Conservation (phyloP, 2,797 vertebrate species). For the Buceros bicornis region DNA sequence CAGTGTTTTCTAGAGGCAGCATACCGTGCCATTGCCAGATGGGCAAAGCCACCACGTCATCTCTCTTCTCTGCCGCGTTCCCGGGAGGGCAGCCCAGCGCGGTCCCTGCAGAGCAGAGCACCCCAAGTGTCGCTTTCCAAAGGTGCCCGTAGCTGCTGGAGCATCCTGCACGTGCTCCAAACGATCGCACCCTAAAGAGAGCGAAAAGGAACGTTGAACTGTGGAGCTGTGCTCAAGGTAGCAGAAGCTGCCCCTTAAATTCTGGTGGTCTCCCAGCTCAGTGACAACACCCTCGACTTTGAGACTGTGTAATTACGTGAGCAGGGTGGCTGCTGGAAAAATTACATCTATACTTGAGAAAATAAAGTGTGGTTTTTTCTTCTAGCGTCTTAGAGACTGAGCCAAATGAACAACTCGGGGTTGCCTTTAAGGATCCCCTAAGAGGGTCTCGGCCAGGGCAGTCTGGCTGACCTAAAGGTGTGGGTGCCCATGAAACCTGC, state of each 20-base stretch:
- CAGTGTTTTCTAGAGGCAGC: not conserved
- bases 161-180: not conserved
- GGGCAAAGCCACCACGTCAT: not conserved
- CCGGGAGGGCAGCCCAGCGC: not conserved
- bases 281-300: not conserved
- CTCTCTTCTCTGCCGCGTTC: accelerated
- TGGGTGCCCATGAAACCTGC: not conserved
- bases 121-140: not conserved
- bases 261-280: not conserved
- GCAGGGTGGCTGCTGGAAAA: not conserved
- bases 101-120: not conserved
- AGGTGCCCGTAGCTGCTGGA: not conserved
- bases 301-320: not conserved
- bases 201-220: not conserved
- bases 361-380: not conserved
- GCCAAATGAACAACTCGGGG: not conserved
- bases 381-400: not conserved
- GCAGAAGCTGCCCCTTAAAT: not conserved
- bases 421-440: not conserved
- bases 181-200: not conserved
- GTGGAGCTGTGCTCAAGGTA: not conserved
- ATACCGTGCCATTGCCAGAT: not conserved
- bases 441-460: not conserved
- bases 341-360: not conserved
- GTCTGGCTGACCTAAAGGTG: not conserved